Evolutionary conservation across 2,113 vertebrate genomes (phyloP).

Genomic region (Laticauda laticaudata): DNA sequence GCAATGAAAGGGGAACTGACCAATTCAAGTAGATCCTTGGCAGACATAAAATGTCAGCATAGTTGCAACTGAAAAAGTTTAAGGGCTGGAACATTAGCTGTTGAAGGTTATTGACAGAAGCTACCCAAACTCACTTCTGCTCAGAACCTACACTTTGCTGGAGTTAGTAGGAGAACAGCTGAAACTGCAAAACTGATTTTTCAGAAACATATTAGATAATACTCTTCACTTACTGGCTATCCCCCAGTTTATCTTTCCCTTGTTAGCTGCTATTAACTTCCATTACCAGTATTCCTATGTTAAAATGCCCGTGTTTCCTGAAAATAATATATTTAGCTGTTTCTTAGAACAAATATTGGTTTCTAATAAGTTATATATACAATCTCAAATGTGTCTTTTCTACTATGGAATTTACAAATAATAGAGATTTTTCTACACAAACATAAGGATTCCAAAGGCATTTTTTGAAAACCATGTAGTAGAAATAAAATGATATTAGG

Average conservation of each 20-base stretch:
- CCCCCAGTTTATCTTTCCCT: not conserved
- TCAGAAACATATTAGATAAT: not conserved
- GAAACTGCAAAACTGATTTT: not conserved
- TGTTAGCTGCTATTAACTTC: not conserved
- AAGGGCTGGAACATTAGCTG: not conserved
- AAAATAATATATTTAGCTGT: not conserved
- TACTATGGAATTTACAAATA: not conserved
- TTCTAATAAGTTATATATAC: not conserved
- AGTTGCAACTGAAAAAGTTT: not conserved
- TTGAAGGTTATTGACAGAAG: not conserved
- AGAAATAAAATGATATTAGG: not conserved
- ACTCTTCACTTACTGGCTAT: not conserved
- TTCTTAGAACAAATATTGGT: not conserved
- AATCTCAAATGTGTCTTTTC: not conserved
- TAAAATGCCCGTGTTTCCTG: not conserved
- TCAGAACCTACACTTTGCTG: not conserved
- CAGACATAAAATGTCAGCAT: not conserved
- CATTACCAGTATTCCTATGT: not conserved
- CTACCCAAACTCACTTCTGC: not conserved
- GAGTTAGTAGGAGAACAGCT: not conserved
- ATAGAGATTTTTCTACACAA: not conserved
- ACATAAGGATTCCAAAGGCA: not conserved
- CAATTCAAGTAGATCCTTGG: not conserved
- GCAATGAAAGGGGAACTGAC: not conserved
- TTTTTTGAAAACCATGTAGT: not conserved